A percentile compares a stretch with the other conserved stretches of the same genome.
phyloP scores from a whole-genome alignment of 2,888 invertebrate genomes.

The Mayetiola destructor region DNA sequence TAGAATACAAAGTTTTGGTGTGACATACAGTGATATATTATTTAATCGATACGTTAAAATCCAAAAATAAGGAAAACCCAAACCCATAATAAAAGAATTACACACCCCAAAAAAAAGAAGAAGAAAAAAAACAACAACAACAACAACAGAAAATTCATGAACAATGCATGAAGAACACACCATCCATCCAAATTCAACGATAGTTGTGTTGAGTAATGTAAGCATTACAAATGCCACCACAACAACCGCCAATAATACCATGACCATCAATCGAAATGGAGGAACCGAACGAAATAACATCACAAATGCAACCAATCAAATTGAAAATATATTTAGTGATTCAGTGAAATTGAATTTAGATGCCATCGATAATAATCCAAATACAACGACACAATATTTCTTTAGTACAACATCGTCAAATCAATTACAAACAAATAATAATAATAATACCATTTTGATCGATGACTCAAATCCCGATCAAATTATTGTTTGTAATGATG shows the following conservation, averaged over 20 bases:
- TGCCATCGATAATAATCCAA: neutral
- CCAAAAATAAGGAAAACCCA: no score
- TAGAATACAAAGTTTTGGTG: no score
- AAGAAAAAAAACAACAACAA: neutral
- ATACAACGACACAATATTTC: neutral
- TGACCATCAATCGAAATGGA: neutral
- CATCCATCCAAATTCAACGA: slow-evolving; percentile 8
- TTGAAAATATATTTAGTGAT: neutral
- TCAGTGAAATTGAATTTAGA: neutral
- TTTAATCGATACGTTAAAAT: no score
- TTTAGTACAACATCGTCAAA: neutral
- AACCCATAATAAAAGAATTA: neutral
- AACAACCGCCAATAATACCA: neutral
- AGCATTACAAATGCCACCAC: neutral
- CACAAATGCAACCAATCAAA: neutral
- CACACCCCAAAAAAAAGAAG: neutral
- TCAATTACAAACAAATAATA: neutral
- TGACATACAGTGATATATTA: no score
- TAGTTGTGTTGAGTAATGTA: neutral
- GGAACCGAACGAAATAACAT: neutral
- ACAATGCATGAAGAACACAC: slow-evolving; percentile 8
- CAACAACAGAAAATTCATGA: neutral
- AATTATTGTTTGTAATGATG: slow-evolving; percentile 1
- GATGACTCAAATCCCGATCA: neutral
- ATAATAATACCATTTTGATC: slow-evolving; percentile 1